Evolutionary conservation across 2,888 invertebrate genomes (phyloP).

Genomic region (Trachelus tabidus): DNA sequence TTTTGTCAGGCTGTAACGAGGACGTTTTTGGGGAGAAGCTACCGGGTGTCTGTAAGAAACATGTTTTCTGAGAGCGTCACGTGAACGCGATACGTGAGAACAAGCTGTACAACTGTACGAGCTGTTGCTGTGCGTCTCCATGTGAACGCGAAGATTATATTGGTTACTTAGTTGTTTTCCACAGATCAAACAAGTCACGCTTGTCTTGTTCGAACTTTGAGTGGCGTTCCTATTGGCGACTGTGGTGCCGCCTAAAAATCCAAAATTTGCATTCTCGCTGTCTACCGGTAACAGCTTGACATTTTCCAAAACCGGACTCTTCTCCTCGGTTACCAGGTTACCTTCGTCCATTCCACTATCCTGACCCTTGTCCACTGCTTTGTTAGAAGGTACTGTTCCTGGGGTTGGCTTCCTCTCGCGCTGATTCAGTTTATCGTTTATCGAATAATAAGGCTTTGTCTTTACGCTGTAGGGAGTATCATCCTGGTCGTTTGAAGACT

Average conservation of each 20-base stretch:
- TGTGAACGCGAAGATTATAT: slow-evolving; percentile 89
- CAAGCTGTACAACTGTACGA: slow-evolving; percentile 89
- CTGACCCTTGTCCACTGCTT: slow-evolving; percentile 37
- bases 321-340: slow-evolving; percentile 27
- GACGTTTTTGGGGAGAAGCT: slow-evolving; percentile 66
- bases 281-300: slow-evolving; percentile 47
- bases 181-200: slow-evolving; percentile 83
- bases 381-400: slow-evolving; percentile 34
- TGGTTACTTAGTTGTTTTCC: slow-evolving; percentile 91
- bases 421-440: slow-evolving; percentile 61
- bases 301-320: slow-evolving; percentile 50
- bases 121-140: slow-evolving; percentile 91
- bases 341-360: slow-evolving; percentile 35
- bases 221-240: slow-evolving; percentile 44
- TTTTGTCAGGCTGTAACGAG: slow-evolving; percentile 55
- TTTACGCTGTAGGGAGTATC: slow-evolving; percentile 60
- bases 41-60: slow-evolving; percentile 87
- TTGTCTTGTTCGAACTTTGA: slow-evolving; percentile 59
- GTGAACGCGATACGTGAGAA: slow-evolving; percentile 86
- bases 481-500: slow-evolving; percentile 52
- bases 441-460: slow-evolving; percentile 63
- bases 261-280: slow-evolving; percentile 50
- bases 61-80: slow-evolving; percentile 89
- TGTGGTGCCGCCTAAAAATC: slow-evolving; percentile 40
- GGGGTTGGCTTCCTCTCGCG: slow-evolving; percentile 50